A percentile compares a stretch with the other conserved stretches of the same genome.
Conservation (phyloP, 2,113 vertebrate genomes). For the Oxygymnocypris stewartii region DNA sequence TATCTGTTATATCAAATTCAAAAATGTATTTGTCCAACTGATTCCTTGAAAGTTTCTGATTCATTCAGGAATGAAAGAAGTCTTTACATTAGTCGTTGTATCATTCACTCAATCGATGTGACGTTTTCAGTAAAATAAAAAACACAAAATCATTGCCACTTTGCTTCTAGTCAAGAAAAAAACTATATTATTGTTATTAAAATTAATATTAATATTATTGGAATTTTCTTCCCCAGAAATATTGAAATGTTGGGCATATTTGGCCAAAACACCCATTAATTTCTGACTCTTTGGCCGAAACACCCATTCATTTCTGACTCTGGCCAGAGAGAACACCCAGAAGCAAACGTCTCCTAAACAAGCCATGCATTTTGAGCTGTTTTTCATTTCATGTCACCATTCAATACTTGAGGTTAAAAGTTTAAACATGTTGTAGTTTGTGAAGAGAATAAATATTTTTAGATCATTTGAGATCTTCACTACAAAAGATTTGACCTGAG, state of each 20-base stretch:
- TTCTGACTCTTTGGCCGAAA: not conserved
- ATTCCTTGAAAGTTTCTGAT: no score
- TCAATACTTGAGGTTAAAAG: not conserved
- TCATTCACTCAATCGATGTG: not conserved
- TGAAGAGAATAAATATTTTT: not conserved
- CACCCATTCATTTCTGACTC: not conserved
- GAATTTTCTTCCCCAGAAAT: not conserved
- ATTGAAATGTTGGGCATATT: not conserved
- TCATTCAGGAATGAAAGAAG: not conserved
- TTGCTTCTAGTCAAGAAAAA: no score
- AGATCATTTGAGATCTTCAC: not conserved
- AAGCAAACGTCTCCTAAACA: not conserved
- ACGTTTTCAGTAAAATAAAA: no score
- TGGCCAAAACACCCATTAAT: not conserved
- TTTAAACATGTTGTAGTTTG: slow-evolving; percentile 2
- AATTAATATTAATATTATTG: no score
- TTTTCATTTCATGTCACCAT: not conserved
- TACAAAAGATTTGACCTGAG: not conserved
- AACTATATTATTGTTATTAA: no score
- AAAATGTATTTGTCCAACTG: no score
- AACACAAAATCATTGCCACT: no score
- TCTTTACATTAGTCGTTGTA: not conserved
- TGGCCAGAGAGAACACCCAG: not conserved
- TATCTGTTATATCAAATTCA: no score
- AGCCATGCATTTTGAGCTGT: not conserved